phyloP scores from a whole-genome alignment of 2,888 invertebrate species.

The Parnassius glacialis region DNA sequence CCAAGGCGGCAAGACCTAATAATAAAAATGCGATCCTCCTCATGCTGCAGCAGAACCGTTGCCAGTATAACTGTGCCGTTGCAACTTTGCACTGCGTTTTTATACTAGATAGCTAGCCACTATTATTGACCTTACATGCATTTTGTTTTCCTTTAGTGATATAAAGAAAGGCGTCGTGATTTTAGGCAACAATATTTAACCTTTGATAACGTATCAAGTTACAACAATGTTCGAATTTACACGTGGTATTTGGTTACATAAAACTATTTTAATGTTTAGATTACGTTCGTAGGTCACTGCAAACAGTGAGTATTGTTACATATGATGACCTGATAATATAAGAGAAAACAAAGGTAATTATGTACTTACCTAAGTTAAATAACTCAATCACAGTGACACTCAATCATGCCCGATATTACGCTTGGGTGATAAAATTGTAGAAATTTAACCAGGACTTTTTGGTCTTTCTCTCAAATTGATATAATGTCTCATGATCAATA shows the following conservation, averaged over 20 bases:
- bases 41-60: constrained; percentile 56
- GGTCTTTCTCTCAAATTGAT: no score
- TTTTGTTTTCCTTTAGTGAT: constrained; percentile 26
- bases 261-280: no score
- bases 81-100: constrained; percentile 36
- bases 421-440: no score
- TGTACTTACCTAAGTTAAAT: no score
- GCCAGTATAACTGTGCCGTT: constrained; percentile 54
- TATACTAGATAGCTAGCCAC: constrained; percentile 38
- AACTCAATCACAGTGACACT: no score
- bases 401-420: no score
- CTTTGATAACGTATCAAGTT: constrained; percentile 8
- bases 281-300: no score
- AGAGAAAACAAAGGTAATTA: no score
- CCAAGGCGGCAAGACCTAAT: constrained; percentile 59
- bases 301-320: no score
- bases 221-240: neutral
- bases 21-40: constrained; percentile 53
- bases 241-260: neutral
- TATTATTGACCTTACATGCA: constrained; percentile 13
- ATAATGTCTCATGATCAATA: no score
- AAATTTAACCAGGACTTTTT: no score
- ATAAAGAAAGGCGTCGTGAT: constrained; percentile 6
- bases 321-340: no score
- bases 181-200: constrained; percentile 7